Evolutionary conservation across 2,113 vertebrate genomes (phyloP).

Genomic region (Epinephelus cyanopodus): DNA sequence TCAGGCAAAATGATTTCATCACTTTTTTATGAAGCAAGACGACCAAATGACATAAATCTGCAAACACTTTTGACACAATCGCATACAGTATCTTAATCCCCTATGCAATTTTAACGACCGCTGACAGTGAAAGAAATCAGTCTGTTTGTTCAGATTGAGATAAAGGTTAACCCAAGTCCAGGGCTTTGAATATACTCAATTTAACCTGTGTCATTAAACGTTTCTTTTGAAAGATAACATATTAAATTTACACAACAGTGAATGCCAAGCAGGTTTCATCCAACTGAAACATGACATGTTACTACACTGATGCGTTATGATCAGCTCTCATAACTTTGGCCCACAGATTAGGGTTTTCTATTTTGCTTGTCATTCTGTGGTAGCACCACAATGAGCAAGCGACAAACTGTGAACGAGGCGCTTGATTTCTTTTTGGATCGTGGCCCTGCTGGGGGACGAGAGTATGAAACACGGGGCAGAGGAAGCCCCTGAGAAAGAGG

Average conservation of each 20-base stretch:
- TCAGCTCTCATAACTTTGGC: conserved; percentile 43
- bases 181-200: background rate
- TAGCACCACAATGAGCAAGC: conserved; percentile 45
- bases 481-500: background rate
- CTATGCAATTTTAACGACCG: background rate
- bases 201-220: background rate
- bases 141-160: background rate
- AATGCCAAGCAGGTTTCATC: background rate
- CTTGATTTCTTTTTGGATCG: conserved; percentile 52
- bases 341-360: conserved; percentile 33
- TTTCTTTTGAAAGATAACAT: background rate
- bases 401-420: conserved; percentile 61
- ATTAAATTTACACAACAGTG: background rate
- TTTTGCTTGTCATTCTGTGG: conserved; percentile 63
- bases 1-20: too few species aligned
- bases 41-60: background rate
- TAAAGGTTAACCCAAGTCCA: background rate
- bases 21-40: background rate
- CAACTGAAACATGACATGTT: conserved; percentile 24
- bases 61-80: background rate
- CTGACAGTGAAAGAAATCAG: background rate
- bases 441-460: conserved; percentile 5
- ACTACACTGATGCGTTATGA: conserved; percentile 46
- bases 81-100: background rate
- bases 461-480: background rate